Conservation (phyloP, 2,888 invertebrate species). For the Pheosia gnoma region DNA sequence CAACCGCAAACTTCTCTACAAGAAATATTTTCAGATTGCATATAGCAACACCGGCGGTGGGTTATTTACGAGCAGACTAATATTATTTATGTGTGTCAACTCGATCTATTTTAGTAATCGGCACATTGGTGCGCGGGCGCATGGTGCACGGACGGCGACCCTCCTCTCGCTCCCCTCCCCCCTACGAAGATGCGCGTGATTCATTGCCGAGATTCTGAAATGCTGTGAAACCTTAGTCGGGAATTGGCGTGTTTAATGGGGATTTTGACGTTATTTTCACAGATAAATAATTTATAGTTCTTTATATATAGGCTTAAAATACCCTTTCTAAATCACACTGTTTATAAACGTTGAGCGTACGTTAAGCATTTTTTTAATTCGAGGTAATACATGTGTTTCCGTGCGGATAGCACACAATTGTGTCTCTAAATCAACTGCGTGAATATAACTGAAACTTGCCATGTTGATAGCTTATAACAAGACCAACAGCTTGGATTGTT, state of each 20-base stretch:
- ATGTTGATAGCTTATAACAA: too few relatives aligned
- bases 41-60: slow-evolving; percentile 13
- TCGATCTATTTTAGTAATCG: slow-evolving; percentile 71
- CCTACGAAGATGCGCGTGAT: slow-evolving; percentile 49
- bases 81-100: slow-evolving; percentile 83
- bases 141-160: slow-evolving; percentile 18
- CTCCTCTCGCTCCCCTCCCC: slow-evolving; percentile 16
- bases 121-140: slow-evolving; percentile 46
- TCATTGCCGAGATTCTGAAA: slow-evolving; percentile 63
- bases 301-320: too few relatives aligned
- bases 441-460: too few relatives aligned
- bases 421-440: too few relatives aligned
- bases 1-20: neutral
- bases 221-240: slow-evolving; percentile 46
- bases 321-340: too few relatives aligned
- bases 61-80: slow-evolving; percentile 69
- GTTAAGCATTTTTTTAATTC: too few relatives aligned
- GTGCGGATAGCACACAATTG: too few relatives aligned
- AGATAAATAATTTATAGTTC: too few relatives aligned
- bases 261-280: too few relatives aligned
- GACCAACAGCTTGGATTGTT: too few relatives aligned
- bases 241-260: slow-evolving; percentile 6
- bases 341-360: too few relatives aligned
- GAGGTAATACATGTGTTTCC: too few relatives aligned
- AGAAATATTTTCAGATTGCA: slow-evolving; percentile 3